Evolutionary conservation across 30 jellyfish, hydroid and myxozoan species (phyloP).

Genomic region (Catostylus mosaicus): DNA sequence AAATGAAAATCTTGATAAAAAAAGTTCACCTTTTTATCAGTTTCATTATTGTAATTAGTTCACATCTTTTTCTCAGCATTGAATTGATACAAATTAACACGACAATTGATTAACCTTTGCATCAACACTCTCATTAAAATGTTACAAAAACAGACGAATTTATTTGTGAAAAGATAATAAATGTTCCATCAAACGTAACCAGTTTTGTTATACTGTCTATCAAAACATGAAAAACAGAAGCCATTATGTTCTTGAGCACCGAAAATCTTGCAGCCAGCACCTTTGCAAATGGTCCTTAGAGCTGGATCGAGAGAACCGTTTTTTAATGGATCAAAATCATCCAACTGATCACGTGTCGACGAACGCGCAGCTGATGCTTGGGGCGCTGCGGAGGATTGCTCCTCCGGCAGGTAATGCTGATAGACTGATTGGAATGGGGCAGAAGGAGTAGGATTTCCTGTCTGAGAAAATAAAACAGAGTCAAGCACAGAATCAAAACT

Average conservation of each 20-base stretch:
- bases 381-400: not conserved
- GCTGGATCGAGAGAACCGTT: not conserved
- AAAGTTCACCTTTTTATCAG: no score
- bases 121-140: no score
- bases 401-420: not conserved
- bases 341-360: not conserved
- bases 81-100: no score
- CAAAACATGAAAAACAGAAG: conserved; percentile 45
- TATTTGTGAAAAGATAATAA: no score
- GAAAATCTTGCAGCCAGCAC: conserved; percentile 49
- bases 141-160: no score
- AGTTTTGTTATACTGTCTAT: not conserved
- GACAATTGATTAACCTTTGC: no score
- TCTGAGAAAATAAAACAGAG: not conserved
- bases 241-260: conserved; percentile 47
- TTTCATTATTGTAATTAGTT: no score
- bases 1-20: no score
- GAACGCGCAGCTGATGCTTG: not conserved
- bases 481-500: not conserved
- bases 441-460: not conserved
- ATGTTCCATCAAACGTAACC: not conserved
- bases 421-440: conserved; percentile 13
- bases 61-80: no score
- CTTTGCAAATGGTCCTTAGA: not conserved
- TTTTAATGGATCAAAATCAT: not conserved